Base-by-base conservation (phyloP, 1,140 invertebrate species). In the Lineus longissimus region DNA sequence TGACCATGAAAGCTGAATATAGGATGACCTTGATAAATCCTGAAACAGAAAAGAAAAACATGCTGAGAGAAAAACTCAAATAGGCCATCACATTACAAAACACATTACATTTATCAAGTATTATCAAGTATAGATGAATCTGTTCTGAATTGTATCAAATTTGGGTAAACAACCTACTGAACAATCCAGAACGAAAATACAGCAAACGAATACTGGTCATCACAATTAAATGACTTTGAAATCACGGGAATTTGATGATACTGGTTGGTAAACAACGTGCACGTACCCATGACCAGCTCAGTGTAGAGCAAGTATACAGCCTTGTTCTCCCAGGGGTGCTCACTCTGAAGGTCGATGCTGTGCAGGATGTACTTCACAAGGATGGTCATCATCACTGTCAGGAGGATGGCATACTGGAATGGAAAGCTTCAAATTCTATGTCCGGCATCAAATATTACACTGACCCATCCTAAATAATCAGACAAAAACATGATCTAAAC, bases 261-360 rank as follows among this genome's bases (percentile, higher is more conserved):
- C n/a, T n/a, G n/a, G n/a, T n/a, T n/a, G n/a, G n/a, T n/a, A n/a
- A n/a, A n/a, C n/a, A n/a, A n/a, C n/a, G 15, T 36, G 6, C 4
- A 36, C 86, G 90, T 90, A 83, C 96, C 95, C 83, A 98, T 94
- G 22, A 97, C 86, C 51, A 99, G 85, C 84, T 99, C 97, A 17
- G 95, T 94, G 73, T 99, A 98, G 0, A 99, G 84, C 17, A 99
- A 82, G 76, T 95, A 98, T 1, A 98, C 95, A 15, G 96, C 95
- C 82, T 99, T 99, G 79, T 95, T 97, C 77, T 99, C 97, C 97
- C 97, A 99, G 6, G 95, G 96, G 65, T 91, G 94, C 75, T 97
- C 94, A 81, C 92, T 93, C 72, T 94, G 91, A 43, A 96, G 86
- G 81, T 98, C 96, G 59, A 97, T 88, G 0, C 92, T 89, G 81